Percentiles rank a stretch among this genome's conserved stretches.
Evolutionary conservation across 2,113 vertebrate genomes (phyloP).

Genomic region (Sinocyclocheilus anophthalmus): DNA sequence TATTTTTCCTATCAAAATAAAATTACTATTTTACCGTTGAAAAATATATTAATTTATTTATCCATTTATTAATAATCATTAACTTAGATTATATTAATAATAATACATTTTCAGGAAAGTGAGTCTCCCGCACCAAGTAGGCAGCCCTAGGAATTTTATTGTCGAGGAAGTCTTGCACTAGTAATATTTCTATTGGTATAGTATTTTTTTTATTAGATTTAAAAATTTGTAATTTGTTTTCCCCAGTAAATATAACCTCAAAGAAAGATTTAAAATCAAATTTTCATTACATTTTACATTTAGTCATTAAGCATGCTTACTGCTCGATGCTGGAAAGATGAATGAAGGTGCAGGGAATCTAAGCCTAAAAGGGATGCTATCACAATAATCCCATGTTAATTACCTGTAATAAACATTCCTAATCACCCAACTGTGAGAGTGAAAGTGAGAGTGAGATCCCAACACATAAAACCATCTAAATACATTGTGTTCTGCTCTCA

Average conservation of each 20-base stretch:
- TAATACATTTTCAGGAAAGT: too few relatives aligned
- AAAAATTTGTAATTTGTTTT: too few relatives aligned
- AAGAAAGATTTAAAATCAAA: not conserved
- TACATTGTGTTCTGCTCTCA: not conserved
- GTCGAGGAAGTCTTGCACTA: too few relatives aligned
- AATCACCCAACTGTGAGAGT: not conserved
- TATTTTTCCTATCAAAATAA: too few relatives aligned
- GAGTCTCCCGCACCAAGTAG: too few relatives aligned
- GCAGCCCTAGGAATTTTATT: too few relatives aligned
- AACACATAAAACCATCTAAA: not conserved
- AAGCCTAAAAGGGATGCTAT: constrained; percentile 11
- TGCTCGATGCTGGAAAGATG: not conserved
- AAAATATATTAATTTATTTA: too few relatives aligned
- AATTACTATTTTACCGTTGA: too few relatives aligned
- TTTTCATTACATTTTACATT: not conserved
- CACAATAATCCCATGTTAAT: constrained; percentile 32
- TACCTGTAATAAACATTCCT: constrained; percentile 38
- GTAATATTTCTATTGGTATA: too few relatives aligned
- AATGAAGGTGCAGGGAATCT: not conserved
- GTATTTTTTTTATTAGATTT: too few relatives aligned
- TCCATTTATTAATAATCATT: too few relatives aligned
- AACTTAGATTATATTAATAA: too few relatives aligned
- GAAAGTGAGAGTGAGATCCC: not conserved
- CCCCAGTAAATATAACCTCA: not conserved
- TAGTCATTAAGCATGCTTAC: not conserved